Percentiles rank a stretch among this genome's conserved stretches.
Evolutionary conservation across 2,797 vertebrate genomes (phyloP).

Genomic region (Lutjanus argentimaculatus): DNA sequence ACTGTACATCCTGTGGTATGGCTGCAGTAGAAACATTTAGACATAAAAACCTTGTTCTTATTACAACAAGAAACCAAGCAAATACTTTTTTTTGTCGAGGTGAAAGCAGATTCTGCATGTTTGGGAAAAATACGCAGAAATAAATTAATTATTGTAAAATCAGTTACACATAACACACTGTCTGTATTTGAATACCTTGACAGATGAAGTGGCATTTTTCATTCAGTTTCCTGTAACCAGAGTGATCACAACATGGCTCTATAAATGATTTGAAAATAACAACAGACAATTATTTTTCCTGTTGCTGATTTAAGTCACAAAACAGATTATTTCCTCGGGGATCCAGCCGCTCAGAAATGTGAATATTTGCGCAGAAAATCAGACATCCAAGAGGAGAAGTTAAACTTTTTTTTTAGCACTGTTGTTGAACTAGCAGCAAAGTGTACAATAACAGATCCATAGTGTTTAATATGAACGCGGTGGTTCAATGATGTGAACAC

Average conservation of each 20-base stretch:
- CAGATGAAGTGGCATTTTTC: constrained; percentile 2
- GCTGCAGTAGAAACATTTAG: not conserved
- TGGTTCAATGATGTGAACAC: constrained; percentile 9
- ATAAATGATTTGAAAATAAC: constrained; percentile 27
- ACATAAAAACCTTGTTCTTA: not conserved
- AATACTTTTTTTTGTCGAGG: constrained; percentile 5
- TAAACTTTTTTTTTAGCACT: constrained; percentile 12
- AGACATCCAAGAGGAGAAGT: constrained; percentile 5
- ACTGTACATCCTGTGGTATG: not conserved
- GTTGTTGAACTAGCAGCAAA: constrained; percentile 58
- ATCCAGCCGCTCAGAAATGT: constrained; percentile 68
- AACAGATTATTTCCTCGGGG: constrained; percentile 43
- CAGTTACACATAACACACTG: not conserved
- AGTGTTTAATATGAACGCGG: constrained; percentile 56
- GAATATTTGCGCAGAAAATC: constrained; percentile 25
- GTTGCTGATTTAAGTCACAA: constrained; percentile 10
- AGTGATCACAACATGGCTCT: constrained; percentile 3
- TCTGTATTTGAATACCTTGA: not conserved
- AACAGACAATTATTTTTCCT: not conserved
- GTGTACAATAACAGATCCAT: constrained; percentile 34
- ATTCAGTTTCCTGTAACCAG: constrained; percentile 3
- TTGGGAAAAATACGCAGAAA: not conserved
- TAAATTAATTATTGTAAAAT: constrained; percentile 6
- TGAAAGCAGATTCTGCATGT: not conserved
- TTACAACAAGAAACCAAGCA: not conserved